Evolutionary conservation across 2,113 vertebrate genomes (phyloP).

Genomic region (Campylomormyrus numenius): DNA sequence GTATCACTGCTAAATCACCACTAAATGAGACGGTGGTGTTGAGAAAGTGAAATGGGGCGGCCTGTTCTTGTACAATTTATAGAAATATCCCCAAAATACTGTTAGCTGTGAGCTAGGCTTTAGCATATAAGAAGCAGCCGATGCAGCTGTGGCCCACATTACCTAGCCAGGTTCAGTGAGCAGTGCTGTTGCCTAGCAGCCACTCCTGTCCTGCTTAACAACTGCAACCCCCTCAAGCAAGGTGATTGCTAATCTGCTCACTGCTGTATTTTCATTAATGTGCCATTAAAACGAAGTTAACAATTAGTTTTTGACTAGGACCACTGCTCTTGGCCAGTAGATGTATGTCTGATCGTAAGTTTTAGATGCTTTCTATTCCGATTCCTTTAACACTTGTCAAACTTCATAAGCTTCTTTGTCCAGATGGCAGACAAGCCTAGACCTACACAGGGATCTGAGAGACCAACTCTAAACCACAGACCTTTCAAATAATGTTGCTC

Average conservation of each 20-base stretch:
- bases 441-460: background rate
- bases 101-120: background rate
- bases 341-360: background rate
- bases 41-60: background rate
- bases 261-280: background rate
- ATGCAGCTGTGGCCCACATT: slow-evolving; percentile 2
- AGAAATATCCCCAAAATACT: background rate
- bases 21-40: background rate
- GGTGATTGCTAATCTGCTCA: background rate
- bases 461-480: background rate
- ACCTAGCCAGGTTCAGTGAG: background rate
- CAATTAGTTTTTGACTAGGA: background rate
- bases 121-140: background rate
- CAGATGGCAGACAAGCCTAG: background rate
- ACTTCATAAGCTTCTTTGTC: background rate
- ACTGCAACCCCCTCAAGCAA: background rate
- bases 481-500: background rate
- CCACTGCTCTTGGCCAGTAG: background rate
- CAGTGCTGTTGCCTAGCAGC: slow-evolving; percentile 7
- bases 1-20: background rate
- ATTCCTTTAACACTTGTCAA: background rate
- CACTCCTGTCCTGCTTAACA: background rate
- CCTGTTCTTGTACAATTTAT: background rate
- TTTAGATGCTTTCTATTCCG: background rate
- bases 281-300: background rate